Evolutionary conservation across 2,888 invertebrate species (phyloP).

Genomic region (Brachyptera putata): DNA sequence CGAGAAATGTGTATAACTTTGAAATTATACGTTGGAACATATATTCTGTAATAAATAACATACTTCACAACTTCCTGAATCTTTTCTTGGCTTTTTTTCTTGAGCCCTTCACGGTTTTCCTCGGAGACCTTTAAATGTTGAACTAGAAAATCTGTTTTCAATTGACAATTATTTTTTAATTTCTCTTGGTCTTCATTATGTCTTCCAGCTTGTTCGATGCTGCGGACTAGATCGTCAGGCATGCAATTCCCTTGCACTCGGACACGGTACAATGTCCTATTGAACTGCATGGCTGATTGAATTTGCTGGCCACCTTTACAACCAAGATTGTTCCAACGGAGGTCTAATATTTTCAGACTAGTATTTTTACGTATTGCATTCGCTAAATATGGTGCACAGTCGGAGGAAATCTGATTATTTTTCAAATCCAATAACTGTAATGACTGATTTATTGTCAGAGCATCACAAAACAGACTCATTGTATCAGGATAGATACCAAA

Average conservation of each 20-base stretch:
- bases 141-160: slow-evolving; percentile 30
- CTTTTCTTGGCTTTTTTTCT: slow-evolving; percentile 11
- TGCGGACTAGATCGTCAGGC: slow-evolving; percentile 41
- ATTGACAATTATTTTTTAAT: slow-evolving; percentile 8
- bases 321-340: slow-evolving; percentile 45
- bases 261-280: slow-evolving; percentile 32
- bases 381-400: slow-evolving; percentile 40
- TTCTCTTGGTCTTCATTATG: slow-evolving; percentile 35
- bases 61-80: slow-evolving; percentile 20
- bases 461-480: slow-evolving; percentile 43
- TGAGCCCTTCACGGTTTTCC: slow-evolving; percentile 30
- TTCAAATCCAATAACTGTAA: slow-evolving; percentile 43
- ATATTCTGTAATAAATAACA: not conserved
- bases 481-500: slow-evolving; percentile 40
- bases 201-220: slow-evolving; percentile 38
- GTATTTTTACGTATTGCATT: slow-evolving; percentile 40
- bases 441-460: slow-evolving; percentile 40
- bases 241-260: slow-evolving; percentile 43
- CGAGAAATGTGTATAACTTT: too few species aligned
- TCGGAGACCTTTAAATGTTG: slow-evolving; percentile 35
- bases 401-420: slow-evolving; percentile 44
- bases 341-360: slow-evolving; percentile 40
- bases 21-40: too few species aligned
- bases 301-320: slow-evolving; percentile 42
- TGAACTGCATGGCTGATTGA: slow-evolving; percentile 40